These are phyloP conservation scores for Antheraea pernyi DNA, from an alignment of 1,140 invertebrate genomes.

Conservation along the genomic window DNA sequence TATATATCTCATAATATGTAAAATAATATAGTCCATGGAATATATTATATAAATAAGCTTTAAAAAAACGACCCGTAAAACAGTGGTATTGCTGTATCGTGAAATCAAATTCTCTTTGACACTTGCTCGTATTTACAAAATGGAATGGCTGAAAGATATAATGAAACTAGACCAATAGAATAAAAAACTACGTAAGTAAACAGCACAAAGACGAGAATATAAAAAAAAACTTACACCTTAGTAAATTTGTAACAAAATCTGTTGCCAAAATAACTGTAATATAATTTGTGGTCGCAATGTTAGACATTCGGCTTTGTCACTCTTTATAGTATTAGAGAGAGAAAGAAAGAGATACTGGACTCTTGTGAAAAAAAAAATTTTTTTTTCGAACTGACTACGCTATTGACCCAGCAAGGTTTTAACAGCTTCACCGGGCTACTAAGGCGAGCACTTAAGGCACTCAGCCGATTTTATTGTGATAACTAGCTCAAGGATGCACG, in stretches of 20 bases:
- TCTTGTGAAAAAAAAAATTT: too few relatives aligned
- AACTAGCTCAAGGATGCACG: too few relatives aligned
- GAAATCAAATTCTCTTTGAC: slow-evolving; percentile 51
- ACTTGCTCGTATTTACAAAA: slow-evolving; percentile 75
- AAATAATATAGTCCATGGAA: too few relatives aligned
- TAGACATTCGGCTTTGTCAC: not conserved
- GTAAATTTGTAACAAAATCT: slow-evolving; percentile 35
- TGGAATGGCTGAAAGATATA: slow-evolving; percentile 37
- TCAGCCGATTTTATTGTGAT: too few relatives aligned
- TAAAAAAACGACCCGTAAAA: slow-evolving; percentile 44
- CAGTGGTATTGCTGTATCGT: slow-evolving; percentile 40
- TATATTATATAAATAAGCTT: not conserved
- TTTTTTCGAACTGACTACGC: too few relatives aligned
- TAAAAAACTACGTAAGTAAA: slow-evolving; percentile 38
- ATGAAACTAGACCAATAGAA: slow-evolving; percentile 39
- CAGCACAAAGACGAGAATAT: slow-evolving; percentile 53
- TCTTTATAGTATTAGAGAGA: too few relatives aligned
- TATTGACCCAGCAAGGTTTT: too few relatives aligned
- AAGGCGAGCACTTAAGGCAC: too few relatives aligned
- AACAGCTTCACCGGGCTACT: too few relatives aligned
- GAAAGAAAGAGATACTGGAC: too few relatives aligned
- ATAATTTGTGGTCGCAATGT: not conserved
- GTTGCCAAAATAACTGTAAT: slow-evolving; percentile 25
- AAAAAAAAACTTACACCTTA: slow-evolving; percentile 52
- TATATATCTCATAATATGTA: too few relatives aligned